Base-by-base conservation (phyloP, 2,113 vertebrate species). In the Hydropotes inermis region DNA sequence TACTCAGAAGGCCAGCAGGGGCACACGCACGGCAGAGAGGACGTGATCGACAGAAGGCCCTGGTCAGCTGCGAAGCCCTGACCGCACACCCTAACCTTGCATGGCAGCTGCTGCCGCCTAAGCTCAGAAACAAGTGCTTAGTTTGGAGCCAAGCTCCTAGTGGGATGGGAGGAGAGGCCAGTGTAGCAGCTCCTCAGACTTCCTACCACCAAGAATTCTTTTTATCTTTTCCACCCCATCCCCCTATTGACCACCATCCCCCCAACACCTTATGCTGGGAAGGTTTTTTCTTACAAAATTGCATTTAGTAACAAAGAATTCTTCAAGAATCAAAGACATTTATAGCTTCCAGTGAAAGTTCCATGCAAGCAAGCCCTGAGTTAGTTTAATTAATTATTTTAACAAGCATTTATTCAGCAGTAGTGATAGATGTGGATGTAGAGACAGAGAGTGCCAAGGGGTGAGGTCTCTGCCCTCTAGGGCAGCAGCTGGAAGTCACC, bases 311-410 rank as follows among this genome's bases (percentile, higher is more conserved):
- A 86, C 50, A 84, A 70, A 23, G 23, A 54, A 50, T 70, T 93
- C 70, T 58, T 94, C 25, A 54, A 70, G 91, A 67, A n/a, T 78
- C 36, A 64, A 64, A 45, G 84, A 82, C n/a, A 92, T 79, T 64
- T 50, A 33, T 39, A 58, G 54, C 25, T 36, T 15, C 30, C 43
- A 89, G 78, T 3, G 45, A 54, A 43, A 60, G 13, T 74, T 61
- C 84, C 81, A 79, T 7, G 52, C 36, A 70, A 57, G 45, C 87
- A 74, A 57, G 33, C 21, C 43, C 36, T 36, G 10, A 43, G 23
- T 87, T 25, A 19, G 57, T 36, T n/a, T 76, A 27, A 82, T 74
- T 25, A 25, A 74, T 74, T 19, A 25, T 57, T 58, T 67, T 67
- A 87, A n/a, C 39, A 92, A 52, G 33, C 39, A 74, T 70, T 79